Evolutionary conservation across 2,113 vertebrate species (phyloP).

Genomic region (Paracanthobrama guichenoti): DNA sequence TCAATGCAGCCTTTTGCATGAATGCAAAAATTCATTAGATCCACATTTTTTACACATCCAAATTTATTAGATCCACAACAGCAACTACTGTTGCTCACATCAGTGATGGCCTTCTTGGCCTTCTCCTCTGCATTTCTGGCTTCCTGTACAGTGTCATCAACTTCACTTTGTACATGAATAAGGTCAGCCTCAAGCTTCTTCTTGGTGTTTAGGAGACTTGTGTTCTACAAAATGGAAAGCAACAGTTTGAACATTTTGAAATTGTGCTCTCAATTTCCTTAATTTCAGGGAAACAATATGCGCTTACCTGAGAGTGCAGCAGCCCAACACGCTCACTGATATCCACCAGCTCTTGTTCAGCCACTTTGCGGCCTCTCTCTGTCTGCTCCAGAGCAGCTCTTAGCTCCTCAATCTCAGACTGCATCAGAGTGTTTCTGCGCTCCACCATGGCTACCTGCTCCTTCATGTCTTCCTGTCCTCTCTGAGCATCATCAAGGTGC

Average conservation of each 20-base stretch:
- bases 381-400: conserved; percentile 83
- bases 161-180: conserved; percentile 22
- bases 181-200: no score
- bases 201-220: no score
- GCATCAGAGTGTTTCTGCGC: conserved; percentile 71
- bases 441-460: conserved; percentile 79
- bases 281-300: neutral
- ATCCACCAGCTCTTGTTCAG: conserved; percentile 88
- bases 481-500: conserved; percentile 82
- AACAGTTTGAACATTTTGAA: no score
- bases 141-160: conserved; percentile 55
- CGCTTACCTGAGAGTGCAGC: conserved; percentile 84
- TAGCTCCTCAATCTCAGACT: conserved; percentile 63
- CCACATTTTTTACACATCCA: no score
- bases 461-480: conserved; percentile 79
- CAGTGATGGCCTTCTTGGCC: conserved; percentile 56
- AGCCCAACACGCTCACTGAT: conserved; percentile 87
- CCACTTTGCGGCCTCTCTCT: conserved; percentile 81
- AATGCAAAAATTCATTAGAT: neutral
- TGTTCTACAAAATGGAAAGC: no score
- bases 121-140: conserved; percentile 57
- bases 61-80: no score
- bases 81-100: conserved; percentile 19
- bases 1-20: conserved; percentile 76
- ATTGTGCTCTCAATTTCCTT: no score